Base-by-base conservation (phyloP, 2,888 invertebrate species). In the Cryptocheilus praepositus region DNA sequence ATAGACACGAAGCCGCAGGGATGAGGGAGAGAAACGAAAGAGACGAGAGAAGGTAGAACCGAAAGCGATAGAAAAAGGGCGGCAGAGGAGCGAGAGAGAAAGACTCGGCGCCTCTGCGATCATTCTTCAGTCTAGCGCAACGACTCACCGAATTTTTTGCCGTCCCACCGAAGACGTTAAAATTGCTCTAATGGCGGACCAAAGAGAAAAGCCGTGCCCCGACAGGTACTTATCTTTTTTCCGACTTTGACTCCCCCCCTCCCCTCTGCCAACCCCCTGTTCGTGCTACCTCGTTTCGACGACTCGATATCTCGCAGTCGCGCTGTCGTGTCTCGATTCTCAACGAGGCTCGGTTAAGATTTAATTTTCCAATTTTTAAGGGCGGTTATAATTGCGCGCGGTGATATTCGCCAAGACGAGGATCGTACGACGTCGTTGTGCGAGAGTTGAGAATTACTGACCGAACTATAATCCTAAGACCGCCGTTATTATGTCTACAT, bases 61-160 rank as follows among this genome's bases (percentile, higher is more conserved):
- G 46, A 36, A 61, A 46, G 58, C 28, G 66, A 65, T 60, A 72
- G 72, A 74, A 64, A 59, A 75, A 71, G 72, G 55, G 61, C 52
- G 51, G 55, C 53, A 51, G 59, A 71, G 67, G 68, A 70, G 64
- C 61, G 52, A 67, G 70, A 70, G 78, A 71, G 78, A 72, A 80
- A 69, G 72, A 77, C 71, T 85, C 83, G 87, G 87, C 87, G 87
- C 86, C 87, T 85, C 81, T 81, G 75, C 84, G 86, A 86, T 87
- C 87, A 87, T 86, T 86, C 87, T 86, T 87, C 86, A 87, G 87
- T 86, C 87, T 87, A 86, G 86, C 85, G 82, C 85, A 85, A 85
- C 85, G 84, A 85, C 83, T 85, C 82, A 78, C 75, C 78, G 77
- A 82, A 85, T 86, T 86, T 86, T 85, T 84, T 81, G 84, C 77